Evolutionary conservation across 2,797 vertebrate species (phyloP), one percentile per base, ranked within the genome.

Genomic region (Cichlasoma orientale): DNA sequence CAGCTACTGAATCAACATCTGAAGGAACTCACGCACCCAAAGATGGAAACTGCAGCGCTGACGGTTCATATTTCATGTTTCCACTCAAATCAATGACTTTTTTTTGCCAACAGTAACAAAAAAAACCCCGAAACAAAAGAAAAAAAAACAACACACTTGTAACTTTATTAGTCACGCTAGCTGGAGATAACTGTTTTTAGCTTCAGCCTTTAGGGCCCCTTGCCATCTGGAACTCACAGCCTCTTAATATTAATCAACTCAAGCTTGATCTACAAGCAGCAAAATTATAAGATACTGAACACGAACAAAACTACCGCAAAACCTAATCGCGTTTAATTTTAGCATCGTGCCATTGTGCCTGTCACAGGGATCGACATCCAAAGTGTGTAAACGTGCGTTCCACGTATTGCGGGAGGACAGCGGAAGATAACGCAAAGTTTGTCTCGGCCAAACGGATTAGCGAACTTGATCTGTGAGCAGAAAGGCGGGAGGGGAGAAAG

Each of bases 1-100:
- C 52, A 69, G 41, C 50, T 25, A 29, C 10, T 74, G 16, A 77
- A 79, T 56, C 75, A 76, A 44, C 74, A 25, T 57, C 41, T 76
- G 6, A 56, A 52, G 3, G 36, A 72, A 31, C 9, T 5, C 72
- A 56, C 47, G 16, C 70, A 18, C 31, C 36, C 31, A 70, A 52
- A 58, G n/a, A 50, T 58, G 19, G 21, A 21, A n/a, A 50, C 47
- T 50, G 4, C 44, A n/a, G 47, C 41, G 59, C 36, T 16, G 13
- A 63, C 2, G 16, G 13, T 0, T 63, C 41, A 41, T 21, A 18
- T 23, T 66, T 47, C 21, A 47, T 12, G 23, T 47, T 66, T 59
- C 57, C 57, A 36, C 2, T 7, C 21, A 59, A 36, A 55, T 25
- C 12, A 36, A 3, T 36, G 3, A 47, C 16, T 66, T 9, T 66